phyloP scores from a whole-genome alignment of 2,797 vertebrate species.

The Microctenopoma steveboyesi region DNA sequence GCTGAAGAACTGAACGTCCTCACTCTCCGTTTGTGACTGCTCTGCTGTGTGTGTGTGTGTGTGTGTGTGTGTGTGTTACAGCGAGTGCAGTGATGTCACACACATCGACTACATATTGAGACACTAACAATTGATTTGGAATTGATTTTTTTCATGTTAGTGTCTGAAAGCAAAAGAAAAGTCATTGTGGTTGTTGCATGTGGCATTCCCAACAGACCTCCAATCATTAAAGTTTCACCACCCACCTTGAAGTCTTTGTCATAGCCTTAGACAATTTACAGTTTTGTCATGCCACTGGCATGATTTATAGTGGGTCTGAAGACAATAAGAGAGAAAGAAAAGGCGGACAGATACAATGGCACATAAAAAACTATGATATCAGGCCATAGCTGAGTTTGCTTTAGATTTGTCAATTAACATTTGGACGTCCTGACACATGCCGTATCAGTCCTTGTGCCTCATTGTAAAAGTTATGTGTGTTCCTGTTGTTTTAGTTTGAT shows the following conservation, averaged over 20 bases:
- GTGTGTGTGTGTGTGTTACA: constrained; percentile 1
- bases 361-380: not conserved
- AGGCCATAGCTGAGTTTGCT: not conserved
- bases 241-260: constrained; percentile 24
- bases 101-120: constrained; percentile 15
- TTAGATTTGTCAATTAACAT: not conserved
- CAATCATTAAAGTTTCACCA: constrained; percentile 33
- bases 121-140: constrained; percentile 27
- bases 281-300: constrained; percentile 12
- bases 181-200: constrained; percentile 28
- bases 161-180: constrained; percentile 9
- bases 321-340: not conserved
- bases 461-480: not conserved
- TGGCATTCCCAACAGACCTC: constrained; percentile 24
- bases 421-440: constrained; percentile 4
- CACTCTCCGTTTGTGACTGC: constrained; percentile 11
- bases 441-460: not conserved
- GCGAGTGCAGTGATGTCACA: constrained; percentile 18
- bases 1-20: constrained; percentile 8
- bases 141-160: constrained; percentile 23
- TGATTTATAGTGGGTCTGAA: not conserved
- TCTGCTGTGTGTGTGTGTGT: constrained; percentile 12
- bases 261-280: constrained; percentile 4
- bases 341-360: constrained; percentile 1
- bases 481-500: constrained; percentile 9